Evolutionary conservation across 1,140 invertebrate species (phyloP).

Genomic region (Lepeophtheirus salmonis): DNA sequence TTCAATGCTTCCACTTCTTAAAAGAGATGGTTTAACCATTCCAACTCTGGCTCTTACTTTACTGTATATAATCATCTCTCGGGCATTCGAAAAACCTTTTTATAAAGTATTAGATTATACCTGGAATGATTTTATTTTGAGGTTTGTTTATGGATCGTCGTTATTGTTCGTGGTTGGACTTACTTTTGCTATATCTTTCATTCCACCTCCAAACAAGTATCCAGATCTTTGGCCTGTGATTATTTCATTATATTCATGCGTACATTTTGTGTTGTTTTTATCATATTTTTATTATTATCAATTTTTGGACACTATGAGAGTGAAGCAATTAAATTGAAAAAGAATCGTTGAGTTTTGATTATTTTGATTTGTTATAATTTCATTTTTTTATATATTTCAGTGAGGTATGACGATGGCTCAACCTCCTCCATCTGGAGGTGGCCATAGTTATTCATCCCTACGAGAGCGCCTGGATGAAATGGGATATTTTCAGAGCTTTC

Average conservation of each 20-base stretch:
- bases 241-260: slow-evolving; percentile 59
- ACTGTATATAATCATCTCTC: slow-evolving; percentile 24
- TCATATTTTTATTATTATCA: slow-evolving; percentile 61
- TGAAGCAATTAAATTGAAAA: too few relatives aligned
- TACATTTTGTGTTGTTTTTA: slow-evolving; percentile 61
- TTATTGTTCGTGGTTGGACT: neutral
- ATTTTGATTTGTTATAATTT: too few relatives aligned
- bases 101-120: slow-evolving; percentile 30
- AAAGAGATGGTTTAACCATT: slow-evolving; percentile 55
- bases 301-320: slow-evolving; percentile 27
- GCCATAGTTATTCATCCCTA: slow-evolving; percentile 33
- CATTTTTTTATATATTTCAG: too few relatives aligned
- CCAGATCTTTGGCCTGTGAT: slow-evolving; percentile 70
- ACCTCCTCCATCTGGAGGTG: too few relatives aligned
- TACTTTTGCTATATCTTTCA: slow-evolving; percentile 29
- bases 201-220: slow-evolving; percentile 47
- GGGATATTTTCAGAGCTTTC: slow-evolving; percentile 51
- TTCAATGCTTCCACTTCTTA: slow-evolving; percentile 72
- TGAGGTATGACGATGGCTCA: too few relatives aligned
- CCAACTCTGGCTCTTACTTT: slow-evolving; percentile 43
- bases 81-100: neutral
- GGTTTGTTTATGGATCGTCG: neutral
- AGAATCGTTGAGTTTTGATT: too few relatives aligned
- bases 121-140: slow-evolving; percentile 3
- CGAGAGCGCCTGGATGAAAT: slow-evolving; percentile 44